These are phyloP conservation scores for Anoura caudifer DNA, from an alignment of 2,113 vertebrate species.

Conservation along the genomic window DNA sequence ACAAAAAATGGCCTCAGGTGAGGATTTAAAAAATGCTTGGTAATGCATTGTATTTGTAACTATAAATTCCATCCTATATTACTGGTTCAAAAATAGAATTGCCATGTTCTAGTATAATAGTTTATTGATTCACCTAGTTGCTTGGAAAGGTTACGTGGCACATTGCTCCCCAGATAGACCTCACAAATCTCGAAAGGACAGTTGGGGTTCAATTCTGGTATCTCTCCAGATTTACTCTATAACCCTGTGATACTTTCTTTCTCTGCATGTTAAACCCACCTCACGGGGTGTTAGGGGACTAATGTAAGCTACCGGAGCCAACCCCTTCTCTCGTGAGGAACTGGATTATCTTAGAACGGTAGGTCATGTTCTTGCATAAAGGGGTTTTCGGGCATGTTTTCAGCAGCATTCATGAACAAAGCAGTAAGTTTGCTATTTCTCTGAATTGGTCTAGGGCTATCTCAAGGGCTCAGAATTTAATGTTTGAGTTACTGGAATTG, in stretches of 20 bases:
- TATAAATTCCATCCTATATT: not conserved
- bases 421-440: not conserved
- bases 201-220: not conserved
- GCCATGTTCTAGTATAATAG: not conserved
- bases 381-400: not conserved
- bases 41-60: not conserved
- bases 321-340: not conserved
- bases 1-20: too few species aligned
- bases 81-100: not conserved
- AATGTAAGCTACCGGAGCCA: not conserved
- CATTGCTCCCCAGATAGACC: not conserved
- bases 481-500: not conserved
- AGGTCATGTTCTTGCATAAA: not conserved
- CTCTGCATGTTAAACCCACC: not conserved
- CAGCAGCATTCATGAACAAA: not conserved
- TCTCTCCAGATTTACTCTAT: not conserved
- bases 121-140: not conserved
- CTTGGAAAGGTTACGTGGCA: not conserved
- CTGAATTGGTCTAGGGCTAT: not conserved
- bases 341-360: not conserved
- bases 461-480: not conserved
- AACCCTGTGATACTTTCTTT: not conserved
- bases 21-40: not conserved
- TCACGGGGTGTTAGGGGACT: not conserved
- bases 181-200: not conserved